These are phyloP conservation scores for Pedetes capensis DNA, from an alignment of 2,113 vertebrate genomes.

Conservation along the genomic window DNA sequence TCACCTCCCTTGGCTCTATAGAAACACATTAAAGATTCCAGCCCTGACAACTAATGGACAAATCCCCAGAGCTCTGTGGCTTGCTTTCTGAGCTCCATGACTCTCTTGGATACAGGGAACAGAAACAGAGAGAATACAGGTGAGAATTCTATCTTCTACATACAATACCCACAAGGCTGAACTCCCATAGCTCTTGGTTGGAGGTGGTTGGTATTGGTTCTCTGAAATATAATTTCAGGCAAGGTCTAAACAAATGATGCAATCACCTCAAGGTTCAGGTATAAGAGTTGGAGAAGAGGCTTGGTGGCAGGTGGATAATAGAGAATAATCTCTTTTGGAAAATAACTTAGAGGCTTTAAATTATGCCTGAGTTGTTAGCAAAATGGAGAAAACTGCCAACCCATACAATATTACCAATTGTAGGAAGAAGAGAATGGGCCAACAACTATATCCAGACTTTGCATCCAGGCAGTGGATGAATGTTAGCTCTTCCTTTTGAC, in stretches of 20 bases:
- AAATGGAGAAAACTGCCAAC: background rate
- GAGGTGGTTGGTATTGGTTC: background rate
- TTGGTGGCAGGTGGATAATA: background rate
- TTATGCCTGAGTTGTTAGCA: background rate
- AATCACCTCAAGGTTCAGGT: background rate
- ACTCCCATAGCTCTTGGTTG: background rate
- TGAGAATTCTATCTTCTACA: slow-evolving; percentile 31
- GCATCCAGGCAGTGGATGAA: background rate
- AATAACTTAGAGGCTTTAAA: background rate
- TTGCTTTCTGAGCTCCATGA: slow-evolving; percentile 38
- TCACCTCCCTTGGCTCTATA: background rate
- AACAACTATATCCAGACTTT: slow-evolving; percentile 30
- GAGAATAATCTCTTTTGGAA: background rate
- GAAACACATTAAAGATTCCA: slow-evolving; percentile 11
- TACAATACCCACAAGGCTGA: slow-evolving; percentile 16
- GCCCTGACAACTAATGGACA: slow-evolving; percentile 11
- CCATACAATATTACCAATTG: background rate
- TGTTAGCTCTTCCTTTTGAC: background rate
- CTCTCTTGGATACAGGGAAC: background rate
- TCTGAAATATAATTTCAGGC: background rate
- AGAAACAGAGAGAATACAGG: slow-evolving; percentile 26
- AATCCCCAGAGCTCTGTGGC: background rate
- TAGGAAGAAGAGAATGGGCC: background rate
- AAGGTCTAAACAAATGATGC: background rate
- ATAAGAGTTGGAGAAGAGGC: background rate